Percentiles rank a stretch among this genome's conserved stretches.
These are phyloP conservation scores for Cherax quadricarinatus DNA, from an alignment of 1,140 invertebrate species.

Conservation along the genomic window DNA sequence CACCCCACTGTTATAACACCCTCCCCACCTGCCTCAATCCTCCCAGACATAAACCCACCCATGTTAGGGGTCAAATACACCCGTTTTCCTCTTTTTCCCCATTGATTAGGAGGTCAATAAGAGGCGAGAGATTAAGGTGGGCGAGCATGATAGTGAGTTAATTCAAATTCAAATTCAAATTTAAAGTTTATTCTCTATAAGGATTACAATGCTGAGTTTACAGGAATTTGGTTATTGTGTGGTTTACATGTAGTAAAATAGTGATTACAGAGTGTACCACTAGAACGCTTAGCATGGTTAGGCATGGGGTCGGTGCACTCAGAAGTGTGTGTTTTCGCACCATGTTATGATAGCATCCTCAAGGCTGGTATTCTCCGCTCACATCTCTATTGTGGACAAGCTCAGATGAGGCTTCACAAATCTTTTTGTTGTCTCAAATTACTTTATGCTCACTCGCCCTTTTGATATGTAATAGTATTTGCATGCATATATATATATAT, in stretches of 20 bases:
- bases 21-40: not conserved
- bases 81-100: too few species aligned
- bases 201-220: too few species aligned
- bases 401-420: not conserved
- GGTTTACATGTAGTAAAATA: too few species aligned
- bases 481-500: not conserved
- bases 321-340: not conserved
- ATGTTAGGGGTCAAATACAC: too few species aligned
- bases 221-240: too few species aligned
- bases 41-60: too few species aligned
- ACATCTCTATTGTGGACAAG: not conserved
- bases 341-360: not conserved
- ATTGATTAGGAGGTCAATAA: too few species aligned
- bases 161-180: too few species aligned
- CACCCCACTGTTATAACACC: not conserved
- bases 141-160: not conserved
- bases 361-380: not conserved
- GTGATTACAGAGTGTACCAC: too few species aligned
- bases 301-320: not conserved
- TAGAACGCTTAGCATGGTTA: too few species aligned
- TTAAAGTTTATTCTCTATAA: too few species aligned
- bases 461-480: not conserved
- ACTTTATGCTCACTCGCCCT: not conserved
- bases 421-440: not conserved
- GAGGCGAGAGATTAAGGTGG: too few species aligned